A percentile compares a stretch with the other conserved stretches of the same genome.
Conservation (phyloP, 2,113 vertebrate species). For the Colaptes auratus region DNA sequence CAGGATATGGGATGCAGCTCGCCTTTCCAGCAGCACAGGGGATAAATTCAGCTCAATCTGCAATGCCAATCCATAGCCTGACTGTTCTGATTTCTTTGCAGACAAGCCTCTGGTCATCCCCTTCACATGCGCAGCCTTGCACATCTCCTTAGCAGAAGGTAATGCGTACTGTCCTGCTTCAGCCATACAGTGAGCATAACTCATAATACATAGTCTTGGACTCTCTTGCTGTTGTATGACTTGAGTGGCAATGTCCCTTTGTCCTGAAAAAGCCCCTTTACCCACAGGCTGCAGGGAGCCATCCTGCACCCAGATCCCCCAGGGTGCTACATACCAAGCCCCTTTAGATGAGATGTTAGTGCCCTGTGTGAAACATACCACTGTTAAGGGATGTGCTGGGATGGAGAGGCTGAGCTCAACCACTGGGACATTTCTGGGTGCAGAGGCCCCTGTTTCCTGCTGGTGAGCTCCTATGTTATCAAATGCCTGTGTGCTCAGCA, state of each 20-base stretch:
- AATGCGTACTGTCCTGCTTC: background rate
- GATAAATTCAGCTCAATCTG: background rate
- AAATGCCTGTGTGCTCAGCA: background rate
- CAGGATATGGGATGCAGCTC: background rate
- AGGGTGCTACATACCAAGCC: background rate
- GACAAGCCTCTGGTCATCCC: background rate
- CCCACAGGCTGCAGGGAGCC: background rate
- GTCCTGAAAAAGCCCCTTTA: background rate
- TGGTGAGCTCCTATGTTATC: background rate
- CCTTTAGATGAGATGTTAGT: background rate
- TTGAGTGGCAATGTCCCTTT: background rate
- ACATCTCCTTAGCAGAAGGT: background rate
- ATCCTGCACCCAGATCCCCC: background rate
- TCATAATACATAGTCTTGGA: background rate
- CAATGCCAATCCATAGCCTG: background rate
- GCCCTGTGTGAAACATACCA: background rate
- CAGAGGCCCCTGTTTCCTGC: background rate
- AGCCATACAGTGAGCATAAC: background rate
- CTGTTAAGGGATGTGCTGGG: fast-evolving
- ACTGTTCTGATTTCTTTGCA: background rate
- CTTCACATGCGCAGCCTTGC: background rate
- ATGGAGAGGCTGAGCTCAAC: background rate
- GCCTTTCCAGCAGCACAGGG: background rate
- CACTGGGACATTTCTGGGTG: background rate
- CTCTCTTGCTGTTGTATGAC: background rate